A percentile compares a stretch with the other conserved stretches of the same genome.
Evolutionary conservation across 2,888 invertebrate genomes (phyloP).

Genomic region (Rhingia rostrata): DNA sequence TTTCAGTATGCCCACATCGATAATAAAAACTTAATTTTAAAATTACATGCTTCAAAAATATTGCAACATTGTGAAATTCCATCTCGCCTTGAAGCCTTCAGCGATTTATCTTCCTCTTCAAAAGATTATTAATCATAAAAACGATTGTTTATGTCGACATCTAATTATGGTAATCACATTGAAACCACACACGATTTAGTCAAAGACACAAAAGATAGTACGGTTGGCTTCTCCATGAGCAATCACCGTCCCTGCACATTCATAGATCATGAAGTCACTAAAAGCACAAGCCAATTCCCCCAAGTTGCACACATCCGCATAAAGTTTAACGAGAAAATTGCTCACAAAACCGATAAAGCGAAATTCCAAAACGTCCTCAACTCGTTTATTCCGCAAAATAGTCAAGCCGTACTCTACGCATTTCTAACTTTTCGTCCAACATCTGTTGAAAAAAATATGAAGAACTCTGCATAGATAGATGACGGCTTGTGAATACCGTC

Average conservation of each 20-base stretch:
- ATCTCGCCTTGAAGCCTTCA: too few relatives aligned
- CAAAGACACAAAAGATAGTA: constrained; percentile 6
- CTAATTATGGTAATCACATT: constrained; percentile 38
- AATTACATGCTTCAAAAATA: too few relatives aligned
- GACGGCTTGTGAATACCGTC: not conserved
- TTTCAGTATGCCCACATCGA: too few relatives aligned
- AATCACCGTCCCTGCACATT: constrained; percentile 1
- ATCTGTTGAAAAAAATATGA: not conserved
- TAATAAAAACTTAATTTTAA: too few relatives aligned
- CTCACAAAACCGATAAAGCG: too few relatives aligned
- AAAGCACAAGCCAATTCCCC: not conserved
- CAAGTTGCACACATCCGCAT: too few relatives aligned
- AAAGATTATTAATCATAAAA: not conserved
- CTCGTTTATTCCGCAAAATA: too few relatives aligned
- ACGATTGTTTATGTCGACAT: constrained; percentile 16
- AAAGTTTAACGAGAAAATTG: too few relatives aligned
- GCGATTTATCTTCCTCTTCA: not conserved
- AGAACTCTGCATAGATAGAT: not conserved
- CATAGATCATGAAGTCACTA: not conserved
- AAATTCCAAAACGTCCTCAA: too few relatives aligned
- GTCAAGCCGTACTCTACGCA: constrained; percentile 1
- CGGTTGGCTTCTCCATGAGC: not conserved
- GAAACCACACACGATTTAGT: constrained; percentile 37
- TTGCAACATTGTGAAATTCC: too few relatives aligned
- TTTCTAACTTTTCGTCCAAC: not conserved